Evolutionary conservation across 2,113 vertebrate species (phyloP).

Genomic region (Sylvia atricapilla): DNA sequence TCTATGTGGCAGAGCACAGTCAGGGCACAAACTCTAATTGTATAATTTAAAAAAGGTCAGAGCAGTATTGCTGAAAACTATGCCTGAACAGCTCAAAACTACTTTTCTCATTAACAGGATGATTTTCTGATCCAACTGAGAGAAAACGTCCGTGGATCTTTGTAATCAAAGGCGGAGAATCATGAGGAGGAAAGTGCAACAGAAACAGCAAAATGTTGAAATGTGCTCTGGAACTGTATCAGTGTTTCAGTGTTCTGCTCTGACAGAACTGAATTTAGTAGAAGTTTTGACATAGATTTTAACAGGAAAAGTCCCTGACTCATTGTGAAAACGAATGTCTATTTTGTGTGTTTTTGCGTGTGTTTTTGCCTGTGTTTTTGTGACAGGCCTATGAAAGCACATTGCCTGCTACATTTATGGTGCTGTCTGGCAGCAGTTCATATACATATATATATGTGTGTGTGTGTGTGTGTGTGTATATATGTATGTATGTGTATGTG

Average conservation of each 20-base stretch:
- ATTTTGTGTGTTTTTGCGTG: neutral
- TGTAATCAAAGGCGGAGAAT: neutral
- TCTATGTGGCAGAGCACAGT: neutral
- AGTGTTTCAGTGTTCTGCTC: neutral
- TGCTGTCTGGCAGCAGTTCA: neutral
- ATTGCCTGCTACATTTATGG: neutral
- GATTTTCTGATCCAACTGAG: neutral
- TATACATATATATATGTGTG: rapidly evolving
- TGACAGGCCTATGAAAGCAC: neutral
- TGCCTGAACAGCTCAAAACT: neutral
- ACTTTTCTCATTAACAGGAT: neutral
- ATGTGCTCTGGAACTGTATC: neutral
- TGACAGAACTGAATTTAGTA: neutral
- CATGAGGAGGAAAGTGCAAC: neutral
- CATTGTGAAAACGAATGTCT: neutral
- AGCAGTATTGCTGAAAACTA: neutral
- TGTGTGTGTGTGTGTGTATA: too few species aligned
- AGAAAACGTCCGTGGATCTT: neutral
- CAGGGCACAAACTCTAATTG: neutral
- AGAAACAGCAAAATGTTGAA: neutral
- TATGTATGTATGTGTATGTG: too few species aligned
- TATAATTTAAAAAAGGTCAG: neutral
- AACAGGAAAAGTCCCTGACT: neutral
- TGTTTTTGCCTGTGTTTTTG: neutral
- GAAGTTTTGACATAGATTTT: neutral